These are phyloP conservation scores for Sinella curviseta DNA, from an alignment of 1,140 invertebrate genomes.

Conservation along the genomic window DNA sequence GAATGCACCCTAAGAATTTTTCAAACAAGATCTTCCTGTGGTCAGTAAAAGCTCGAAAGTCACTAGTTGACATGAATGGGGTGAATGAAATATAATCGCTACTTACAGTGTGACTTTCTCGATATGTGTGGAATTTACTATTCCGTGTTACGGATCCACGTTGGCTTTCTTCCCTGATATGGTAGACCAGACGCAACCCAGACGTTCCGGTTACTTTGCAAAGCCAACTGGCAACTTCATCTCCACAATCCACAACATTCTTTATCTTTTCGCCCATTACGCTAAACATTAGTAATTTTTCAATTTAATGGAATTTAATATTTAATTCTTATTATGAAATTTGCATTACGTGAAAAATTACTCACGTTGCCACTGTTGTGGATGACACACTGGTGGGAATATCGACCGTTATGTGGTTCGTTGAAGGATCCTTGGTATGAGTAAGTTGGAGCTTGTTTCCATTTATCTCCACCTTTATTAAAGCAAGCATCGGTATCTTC, in stretches of 20 bases:
- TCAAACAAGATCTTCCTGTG: not conserved
- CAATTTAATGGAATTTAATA: too few species aligned
- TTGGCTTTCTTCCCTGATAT: not conserved
- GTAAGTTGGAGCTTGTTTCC: not conserved
- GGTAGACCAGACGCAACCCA: not conserved
- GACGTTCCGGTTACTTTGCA: not conserved
- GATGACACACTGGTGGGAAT: too few species aligned
- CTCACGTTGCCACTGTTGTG: not conserved
- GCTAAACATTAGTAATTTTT: too few species aligned
- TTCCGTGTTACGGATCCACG: not conserved
- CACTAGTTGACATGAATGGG: too few species aligned
- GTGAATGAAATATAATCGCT: not conserved
- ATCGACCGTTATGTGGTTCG: not conserved
- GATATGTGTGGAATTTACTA: not conserved
- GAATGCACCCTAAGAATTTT: constrained; percentile 28
- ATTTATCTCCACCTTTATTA: not conserved
- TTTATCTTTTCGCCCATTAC: not conserved
- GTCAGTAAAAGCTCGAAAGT: not conserved
- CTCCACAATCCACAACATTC: not conserved
- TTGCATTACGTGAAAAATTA: not conserved
- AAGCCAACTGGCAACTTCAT: not conserved
- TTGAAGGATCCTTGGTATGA: not conserved
- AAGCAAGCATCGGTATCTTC: not conserved
- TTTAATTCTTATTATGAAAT: too few species aligned
- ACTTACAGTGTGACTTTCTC: too few species aligned